phyloP scores from a whole-genome alignment of 2,888 invertebrate genomes.

The Pachycephus smyrnensis region DNA sequence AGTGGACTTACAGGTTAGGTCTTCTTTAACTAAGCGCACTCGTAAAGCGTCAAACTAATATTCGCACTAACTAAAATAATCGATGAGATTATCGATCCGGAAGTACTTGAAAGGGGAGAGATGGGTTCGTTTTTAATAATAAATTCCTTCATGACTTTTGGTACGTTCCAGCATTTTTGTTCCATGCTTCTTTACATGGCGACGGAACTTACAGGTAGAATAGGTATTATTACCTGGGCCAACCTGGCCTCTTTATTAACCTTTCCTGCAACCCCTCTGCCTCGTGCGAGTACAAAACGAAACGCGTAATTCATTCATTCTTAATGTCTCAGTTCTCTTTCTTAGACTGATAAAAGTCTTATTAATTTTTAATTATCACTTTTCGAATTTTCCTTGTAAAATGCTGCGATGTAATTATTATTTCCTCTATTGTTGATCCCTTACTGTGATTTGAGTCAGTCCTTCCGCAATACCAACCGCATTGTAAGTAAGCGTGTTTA shows the following conservation, averaged over 20 bases:
- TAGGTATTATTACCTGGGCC: not conserved
- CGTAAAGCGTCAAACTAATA: not conserved
- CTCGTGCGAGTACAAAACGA: not conserved
- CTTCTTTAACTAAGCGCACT: not conserved
- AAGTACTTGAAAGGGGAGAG: not conserved
- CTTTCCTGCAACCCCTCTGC: not conserved
- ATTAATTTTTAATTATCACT: too few species aligned
- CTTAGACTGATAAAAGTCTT: not conserved
- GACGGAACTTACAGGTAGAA: not conserved
- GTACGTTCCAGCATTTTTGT: not conserved
- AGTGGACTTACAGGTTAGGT: not conserved
- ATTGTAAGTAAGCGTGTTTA: conserved; percentile 22
- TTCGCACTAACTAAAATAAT: not conserved
- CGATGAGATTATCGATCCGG: not conserved
- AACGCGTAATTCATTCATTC: not conserved
- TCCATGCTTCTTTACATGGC: not conserved
- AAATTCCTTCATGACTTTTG: not conserved
- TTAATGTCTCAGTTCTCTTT: not conserved
- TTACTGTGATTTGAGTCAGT: not conserved
- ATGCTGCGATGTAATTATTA: not conserved
- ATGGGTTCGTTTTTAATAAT: not conserved
- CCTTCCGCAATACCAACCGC: not conserved
- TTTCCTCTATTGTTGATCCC: not conserved
- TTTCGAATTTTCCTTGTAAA: not conserved
- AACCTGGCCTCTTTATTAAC: not conserved